Evolutionary conservation across 2,888 invertebrate species (phyloP).

Genomic region (Leptogaster cylindrica): DNA sequence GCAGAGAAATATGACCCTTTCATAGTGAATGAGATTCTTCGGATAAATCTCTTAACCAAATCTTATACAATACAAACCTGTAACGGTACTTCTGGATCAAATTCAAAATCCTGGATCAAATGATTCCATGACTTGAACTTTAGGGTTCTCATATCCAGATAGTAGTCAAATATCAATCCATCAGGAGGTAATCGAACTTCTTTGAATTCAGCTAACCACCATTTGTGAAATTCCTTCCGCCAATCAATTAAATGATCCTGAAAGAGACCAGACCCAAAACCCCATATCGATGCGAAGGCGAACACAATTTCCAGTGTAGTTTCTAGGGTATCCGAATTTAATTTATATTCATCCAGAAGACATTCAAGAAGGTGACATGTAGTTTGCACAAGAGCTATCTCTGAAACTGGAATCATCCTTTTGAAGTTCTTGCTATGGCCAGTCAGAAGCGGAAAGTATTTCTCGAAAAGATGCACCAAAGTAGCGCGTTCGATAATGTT

Average conservation of each 20-base stretch:
- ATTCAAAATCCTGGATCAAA: constrained; percentile 76
- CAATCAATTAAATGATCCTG: constrained; percentile 92
- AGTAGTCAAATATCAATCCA: constrained; percentile 88
- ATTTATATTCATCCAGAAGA: constrained; percentile 78
- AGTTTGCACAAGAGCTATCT: constrained; percentile 87
- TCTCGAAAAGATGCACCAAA: constrained; percentile 87
- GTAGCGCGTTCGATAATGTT: constrained; percentile 78
- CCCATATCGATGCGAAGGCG: constrained; percentile 89
- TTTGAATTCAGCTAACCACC: constrained; percentile 93
- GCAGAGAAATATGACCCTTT: no score
- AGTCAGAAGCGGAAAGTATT: constrained; percentile 84
- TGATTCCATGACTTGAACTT: constrained; percentile 88
- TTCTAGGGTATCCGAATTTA: constrained; percentile 88
- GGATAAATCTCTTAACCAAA: no score
- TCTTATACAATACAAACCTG: constrained; percentile 67
- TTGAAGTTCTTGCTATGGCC: constrained; percentile 79
- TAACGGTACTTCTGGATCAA: constrained; percentile 86
- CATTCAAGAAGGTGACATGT: constrained; percentile 86
- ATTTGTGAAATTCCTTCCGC: constrained; percentile 92
- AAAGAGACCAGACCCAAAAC: constrained; percentile 89
- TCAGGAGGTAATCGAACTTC: constrained; percentile 83
- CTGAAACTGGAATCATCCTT: constrained; percentile 88
- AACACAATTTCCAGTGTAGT: constrained; percentile 93
- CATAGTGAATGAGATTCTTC: no score
- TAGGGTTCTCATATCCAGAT: constrained; percentile 84